Conservation (phyloP, 2,797 vertebrate genomes). For the Pelochelys cantorii region DNA sequence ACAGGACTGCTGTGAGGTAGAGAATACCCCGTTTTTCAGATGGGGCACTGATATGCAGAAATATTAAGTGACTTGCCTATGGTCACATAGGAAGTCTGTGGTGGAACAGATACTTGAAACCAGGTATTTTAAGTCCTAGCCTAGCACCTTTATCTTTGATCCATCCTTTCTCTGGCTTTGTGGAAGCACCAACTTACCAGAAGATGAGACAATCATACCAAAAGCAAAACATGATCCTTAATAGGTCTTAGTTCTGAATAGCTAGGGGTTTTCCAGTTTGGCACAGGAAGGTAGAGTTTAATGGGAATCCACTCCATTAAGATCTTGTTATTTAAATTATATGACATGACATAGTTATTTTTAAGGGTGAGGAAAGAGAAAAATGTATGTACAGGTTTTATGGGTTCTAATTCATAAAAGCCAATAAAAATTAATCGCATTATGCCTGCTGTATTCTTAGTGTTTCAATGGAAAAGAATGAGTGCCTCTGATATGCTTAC, state of each 20-base stretch:
- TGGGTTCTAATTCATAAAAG: neutral
- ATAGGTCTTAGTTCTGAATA: neutral
- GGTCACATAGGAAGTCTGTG: neutral
- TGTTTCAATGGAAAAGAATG: neutral
- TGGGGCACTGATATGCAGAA: neutral
- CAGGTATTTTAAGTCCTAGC: neutral
- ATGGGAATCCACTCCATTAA: neutral
- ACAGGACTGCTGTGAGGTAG: neutral
- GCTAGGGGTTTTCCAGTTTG: neutral
- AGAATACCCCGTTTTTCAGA: neutral
- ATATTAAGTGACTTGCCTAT: neutral
- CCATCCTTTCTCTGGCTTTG: neutral
- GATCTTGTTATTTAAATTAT: neutral
- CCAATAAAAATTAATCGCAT: neutral
- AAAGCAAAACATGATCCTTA: neutral
- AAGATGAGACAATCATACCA: neutral
- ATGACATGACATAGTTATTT: neutral
- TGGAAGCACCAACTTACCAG: neutral
- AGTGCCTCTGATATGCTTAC: neutral
- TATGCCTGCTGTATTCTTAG: neutral
- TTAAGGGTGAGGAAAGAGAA: neutral
- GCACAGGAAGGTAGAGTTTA: neutral
- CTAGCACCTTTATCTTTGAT: neutral
- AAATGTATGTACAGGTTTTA: neutral
- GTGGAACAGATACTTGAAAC: neutral